These are phyloP conservation scores for Perizoma flavofasciatum DNA, from an alignment of 2,888 invertebrate species.

Conservation along the genomic window DNA sequence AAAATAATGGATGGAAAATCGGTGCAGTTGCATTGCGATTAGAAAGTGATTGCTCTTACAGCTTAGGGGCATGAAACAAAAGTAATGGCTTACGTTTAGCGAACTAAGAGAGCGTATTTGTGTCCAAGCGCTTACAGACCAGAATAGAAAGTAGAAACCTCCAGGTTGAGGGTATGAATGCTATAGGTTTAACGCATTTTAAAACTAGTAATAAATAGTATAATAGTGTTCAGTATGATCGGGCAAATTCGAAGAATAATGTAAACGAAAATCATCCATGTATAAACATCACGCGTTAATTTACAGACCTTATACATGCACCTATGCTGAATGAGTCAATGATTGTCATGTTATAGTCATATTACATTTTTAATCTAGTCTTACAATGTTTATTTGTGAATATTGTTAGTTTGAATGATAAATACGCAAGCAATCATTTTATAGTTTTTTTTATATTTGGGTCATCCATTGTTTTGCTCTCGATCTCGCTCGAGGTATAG, in stretches of 20 bases:
- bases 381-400: conserved; percentile 17
- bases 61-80: conserved; percentile 68
- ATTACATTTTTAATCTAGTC: conserved; percentile 42
- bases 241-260: conserved; percentile 24
- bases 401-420: conserved; percentile 2
- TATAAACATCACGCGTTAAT: conserved; percentile 44
- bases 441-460: conserved; percentile 42
- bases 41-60: conserved; percentile 63
- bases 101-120: conserved; percentile 66
- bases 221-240: conserved; percentile 23
- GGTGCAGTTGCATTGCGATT: conserved; percentile 55
- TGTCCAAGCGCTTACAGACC: conserved; percentile 64
- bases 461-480: conserved; percentile 50
- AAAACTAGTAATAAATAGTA: not conserved
- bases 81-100: conserved; percentile 62
- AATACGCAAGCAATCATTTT: not conserved
- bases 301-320: conserved; percentile 38
- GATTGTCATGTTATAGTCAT: conserved; percentile 35
- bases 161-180: conserved; percentile 54
- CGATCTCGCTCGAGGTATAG: conserved; percentile 37
- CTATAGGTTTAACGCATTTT: conserved; percentile 36
- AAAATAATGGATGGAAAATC: not conserved
- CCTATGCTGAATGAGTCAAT: conserved; percentile 39
- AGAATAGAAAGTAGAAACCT: conserved; percentile 78
- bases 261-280: conserved; percentile 25